A percentile compares a stretch with the other conserved stretches of the same genome.
These are phyloP conservation scores for Junonia oenone DNA, from an alignment of 2,888 invertebrate species.

Conservation along the genomic window DNA sequence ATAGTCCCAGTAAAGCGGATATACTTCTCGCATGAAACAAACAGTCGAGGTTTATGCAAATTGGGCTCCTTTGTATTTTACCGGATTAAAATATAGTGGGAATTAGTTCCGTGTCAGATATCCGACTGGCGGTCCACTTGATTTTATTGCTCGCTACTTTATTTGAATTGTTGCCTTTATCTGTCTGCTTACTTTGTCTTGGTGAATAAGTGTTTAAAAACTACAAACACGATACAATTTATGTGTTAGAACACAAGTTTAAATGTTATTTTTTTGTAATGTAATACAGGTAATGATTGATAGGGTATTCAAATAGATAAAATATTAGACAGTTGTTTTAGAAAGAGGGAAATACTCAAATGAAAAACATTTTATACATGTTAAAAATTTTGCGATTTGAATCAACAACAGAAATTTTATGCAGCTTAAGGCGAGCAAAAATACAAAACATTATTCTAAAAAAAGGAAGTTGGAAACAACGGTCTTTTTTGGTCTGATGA, in stretches of 20 bases:
- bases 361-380: background rate
- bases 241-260: background rate
- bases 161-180: constrained; percentile 47
- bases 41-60: constrained; percentile 77
- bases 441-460: constrained; percentile 27
- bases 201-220: constrained; percentile 9
- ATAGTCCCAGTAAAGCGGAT: constrained; percentile 68
- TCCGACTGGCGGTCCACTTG: constrained; percentile 54
- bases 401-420: background rate
- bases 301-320: no score
- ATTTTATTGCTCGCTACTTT: constrained; percentile 61
- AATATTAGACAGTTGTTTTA: background rate
- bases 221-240: background rate
- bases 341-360: background rate
- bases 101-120: constrained; percentile 77
- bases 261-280: background rate
- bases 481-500: constrained; percentile 64
- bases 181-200: constrained; percentile 25
- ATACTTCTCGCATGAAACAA: constrained; percentile 74
- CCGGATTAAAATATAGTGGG: constrained; percentile 76
- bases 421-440: background rate
- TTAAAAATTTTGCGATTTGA: background rate
- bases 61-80: constrained; percentile 75
- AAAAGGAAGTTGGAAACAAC: constrained; percentile 43
- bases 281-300: no score